These are phyloP conservation scores for Hormaphis cornu DNA, from an alignment of 1,140 invertebrate genomes.

Conservation along the genomic window DNA sequence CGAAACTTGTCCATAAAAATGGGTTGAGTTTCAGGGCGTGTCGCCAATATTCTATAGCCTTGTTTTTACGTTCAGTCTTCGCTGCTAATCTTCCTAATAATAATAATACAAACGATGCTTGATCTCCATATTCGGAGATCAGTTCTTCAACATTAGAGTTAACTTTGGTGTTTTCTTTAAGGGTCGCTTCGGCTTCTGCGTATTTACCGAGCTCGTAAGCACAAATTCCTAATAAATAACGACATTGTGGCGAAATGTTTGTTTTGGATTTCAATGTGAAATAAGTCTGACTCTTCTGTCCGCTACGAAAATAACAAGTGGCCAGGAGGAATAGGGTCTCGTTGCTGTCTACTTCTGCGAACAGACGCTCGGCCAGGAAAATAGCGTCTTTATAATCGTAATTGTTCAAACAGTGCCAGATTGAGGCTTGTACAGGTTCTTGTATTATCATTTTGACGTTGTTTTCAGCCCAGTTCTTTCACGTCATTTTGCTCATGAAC, in stretches of 20 bases:
- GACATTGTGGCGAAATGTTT: constrained; percentile 68
- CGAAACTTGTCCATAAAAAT: constrained; percentile 89
- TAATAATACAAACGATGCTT: constrained; percentile 79
- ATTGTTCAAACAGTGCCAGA: constrained; percentile 95
- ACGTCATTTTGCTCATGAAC: too few species aligned
- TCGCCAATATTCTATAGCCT: constrained; percentile 71
- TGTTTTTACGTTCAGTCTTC: constrained; percentile 67
- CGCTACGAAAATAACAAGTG: constrained; percentile 88
- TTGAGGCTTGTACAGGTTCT: constrained; percentile 75
- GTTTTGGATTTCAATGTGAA: constrained; percentile 69
- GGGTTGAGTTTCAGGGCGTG: constrained; percentile 83
- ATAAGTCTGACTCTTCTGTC: constrained; percentile 73
- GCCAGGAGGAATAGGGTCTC: constrained; percentile 86
- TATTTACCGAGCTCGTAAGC: constrained; percentile 84
- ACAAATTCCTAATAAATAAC: constrained; percentile 82
- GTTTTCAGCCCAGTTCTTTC: too few species aligned
- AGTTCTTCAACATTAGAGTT: constrained; percentile 61
- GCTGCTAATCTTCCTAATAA: constrained; percentile 77
- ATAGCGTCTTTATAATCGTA: constrained; percentile 91
- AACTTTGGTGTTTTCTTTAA: constrained; percentile 50
- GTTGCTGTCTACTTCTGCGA: constrained; percentile 85
- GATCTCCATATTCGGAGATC: constrained; percentile 74
- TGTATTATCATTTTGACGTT: too few species aligned
- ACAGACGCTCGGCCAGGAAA: constrained; percentile 89
- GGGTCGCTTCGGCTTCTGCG: constrained; percentile 61